phyloP scores from a whole-genome alignment of 2,797 vertebrate genomes.

The Eospalax fontanierii region DNA sequence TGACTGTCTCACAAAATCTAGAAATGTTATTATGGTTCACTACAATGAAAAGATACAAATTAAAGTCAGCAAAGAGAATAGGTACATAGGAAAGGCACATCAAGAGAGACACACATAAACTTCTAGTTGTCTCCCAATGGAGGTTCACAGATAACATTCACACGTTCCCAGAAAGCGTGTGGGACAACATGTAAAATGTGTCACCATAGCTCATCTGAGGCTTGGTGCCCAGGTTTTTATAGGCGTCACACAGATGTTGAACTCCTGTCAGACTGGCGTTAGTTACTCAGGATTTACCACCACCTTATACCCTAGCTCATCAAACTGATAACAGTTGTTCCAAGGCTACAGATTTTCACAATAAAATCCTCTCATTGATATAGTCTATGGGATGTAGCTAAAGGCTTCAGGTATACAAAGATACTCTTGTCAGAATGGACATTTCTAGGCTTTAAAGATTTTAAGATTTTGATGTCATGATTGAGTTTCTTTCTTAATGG shows the following conservation, averaged over 20 bases:
- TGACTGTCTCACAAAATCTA: neutral
- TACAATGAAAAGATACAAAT: constrained; percentile 26
- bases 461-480: neutral
- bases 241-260: neutral
- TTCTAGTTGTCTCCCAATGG: constrained; percentile 9
- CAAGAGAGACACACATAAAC: neutral
- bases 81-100: neutral
- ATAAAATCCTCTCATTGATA: constrained; percentile 5
- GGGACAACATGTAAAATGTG: neutral
- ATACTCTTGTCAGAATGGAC: neutral
- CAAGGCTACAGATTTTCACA: neutral
- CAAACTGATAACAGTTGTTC: neutral
- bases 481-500: neutral
- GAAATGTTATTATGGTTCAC: constrained; percentile 41
- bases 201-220: neutral
- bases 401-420: neutral
- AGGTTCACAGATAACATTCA: neutral
- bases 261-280: neutral
- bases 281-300: neutral
- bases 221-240: neutral
- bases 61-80: constrained; percentile 59
- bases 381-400: neutral
- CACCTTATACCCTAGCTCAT: neutral
- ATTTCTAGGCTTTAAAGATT: neutral
- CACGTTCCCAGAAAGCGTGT: constrained; percentile 18